Base-by-base conservation (phyloP, 2,113 vertebrate genomes). In the Cyprinus carpio region DNA sequence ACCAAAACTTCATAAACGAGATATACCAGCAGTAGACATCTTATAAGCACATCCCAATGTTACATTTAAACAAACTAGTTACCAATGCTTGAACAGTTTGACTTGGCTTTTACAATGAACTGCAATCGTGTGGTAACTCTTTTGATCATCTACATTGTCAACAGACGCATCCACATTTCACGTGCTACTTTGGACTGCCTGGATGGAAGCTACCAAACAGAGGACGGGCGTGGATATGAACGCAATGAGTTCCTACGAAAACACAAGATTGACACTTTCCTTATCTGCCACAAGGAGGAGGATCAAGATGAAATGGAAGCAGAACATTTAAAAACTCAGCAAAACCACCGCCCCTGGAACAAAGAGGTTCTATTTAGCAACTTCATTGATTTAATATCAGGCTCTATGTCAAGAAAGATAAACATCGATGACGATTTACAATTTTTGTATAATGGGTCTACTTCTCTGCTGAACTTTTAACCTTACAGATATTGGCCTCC, bases 111-210 rank as follows among this genome's bases (percentile, higher is more conserved):
- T 72, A 18, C 4, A 43, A 56, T 4, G 4, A 58, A n/a, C 29
- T 56, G 60, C 29, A 11, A 23, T 20, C 71, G 15, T 54, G 46
- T 71, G n/a, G 25, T 23, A 74, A 10, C 11, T 64, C 58, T 46
- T 80, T 10, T 49, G 12, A 46, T 54, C 40, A 1, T 84, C 2
- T 12, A 9, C 9, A 71, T 56, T 71, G 6, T 74, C 46, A 40
- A 25, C 87, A 95, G 94, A 18, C 92, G 93, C n/a, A 92, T 95
- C 37, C 95, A 95, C 86, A 95, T 95, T 86, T 95, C 95, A 4
- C 91, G 91, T 60, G 93, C 94, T 0, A 95, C 95, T 6, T 90
- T 94, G 75, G 92, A 95, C 84, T 93, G 93, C 78, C 87, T 95
- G 3, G 86, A 90, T 2, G 94, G 93, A 3, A 85, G n/a, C 84